Evolutionary conservation across 1,140 invertebrate species (phyloP), one percentile per base, ranked within the genome.

Genomic region (Bathynomus jamesi): DNA sequence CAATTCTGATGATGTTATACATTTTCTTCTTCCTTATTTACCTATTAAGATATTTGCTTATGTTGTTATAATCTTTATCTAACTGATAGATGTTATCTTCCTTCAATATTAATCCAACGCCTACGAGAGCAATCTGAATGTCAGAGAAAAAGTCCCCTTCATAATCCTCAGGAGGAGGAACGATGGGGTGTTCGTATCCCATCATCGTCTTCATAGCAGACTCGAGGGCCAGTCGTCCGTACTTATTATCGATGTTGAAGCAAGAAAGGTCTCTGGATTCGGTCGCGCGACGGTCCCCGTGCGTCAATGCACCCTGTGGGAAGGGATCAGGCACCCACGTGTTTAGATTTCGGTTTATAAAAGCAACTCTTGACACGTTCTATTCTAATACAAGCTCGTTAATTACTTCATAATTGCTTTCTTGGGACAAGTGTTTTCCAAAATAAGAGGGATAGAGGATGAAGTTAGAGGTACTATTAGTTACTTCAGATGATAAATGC

Each of bases 191-290:
- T 79, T 95, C 92, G 79, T 91, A 90, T n/a, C 83, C 82, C 78
- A 87, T 82, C 28, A 95, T 88, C 3, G 91, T 88, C 81, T 93
- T 94, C 93, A 99, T 97, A 2, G 96, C 93, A 30, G 91, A 88
- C 82, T 99, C 96, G 8, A 99, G 84, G 0, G 98, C 96, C 60
- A 90, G 85, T 64, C 95, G 86, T 24, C 97, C 96, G 82, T 91
- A 95, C 81, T 97, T 98, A 82, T 96, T 99, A 81, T 99, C 97
- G 79, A 99, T 96, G 81, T 99, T 99, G 81, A 99, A 99, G 80
- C 95, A 90, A 64, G 94, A 96, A 25, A 99, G 86, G 87, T 99
- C 98, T 71, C 97, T 83, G 0, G 94, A 92, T 84, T 99, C 97
- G 0, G 96, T 98, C 13, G 97, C 97, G 67, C 98, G 85, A 70